Evolutionary conservation across 2,113 vertebrate species (phyloP), one percentile per base, ranked within the genome.

Genomic region (Perognathus longimembris): DNA sequence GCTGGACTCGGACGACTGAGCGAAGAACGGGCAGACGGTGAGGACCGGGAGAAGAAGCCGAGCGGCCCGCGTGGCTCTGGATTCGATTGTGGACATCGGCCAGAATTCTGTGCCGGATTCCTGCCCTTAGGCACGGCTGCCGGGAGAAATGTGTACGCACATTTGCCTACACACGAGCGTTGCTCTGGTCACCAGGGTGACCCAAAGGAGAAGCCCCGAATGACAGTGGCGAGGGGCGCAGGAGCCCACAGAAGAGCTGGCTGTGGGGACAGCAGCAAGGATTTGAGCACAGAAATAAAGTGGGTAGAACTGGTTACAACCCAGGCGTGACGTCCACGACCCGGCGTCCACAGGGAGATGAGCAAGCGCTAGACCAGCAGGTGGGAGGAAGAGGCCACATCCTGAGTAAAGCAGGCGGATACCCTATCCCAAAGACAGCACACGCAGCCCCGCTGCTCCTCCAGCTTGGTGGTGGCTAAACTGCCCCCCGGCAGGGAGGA

Each of bases 61-160:
- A 32, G 10, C 8, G 50, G 6, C 9, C 21, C 22, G 1, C 3
- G 12, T 45, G 24, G 36, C 26, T 1, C 64, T 36, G 74, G 66
- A 7, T 4, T 18, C 1, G 15, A 0, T 18, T 24, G n/a, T 42
- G 50, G 73, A 59, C 59, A 22, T 26, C 50, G 26, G 36, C 6
- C 11, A 54, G 61, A 24, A 17, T 14, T 24, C 24, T 0, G 6
- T 15, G 73, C 1, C 34, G 40, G 45, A 36, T 6, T 36, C 9
- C 1, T 4, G 0, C 17, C 20, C 2, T 1, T 0, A 9, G n/a
- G 26, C 34, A 5, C 2, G 22, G 7, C 36, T 77, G 0, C 59
- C 7, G 4, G 7, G 42, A 64, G 32, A 26, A 34, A 14, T 28
- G 7, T 0, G 0, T 9, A 9, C 17, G 0, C 0, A 12, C 3